phyloP scores from a whole-genome alignment of 2,797 vertebrate genomes.

The Acrocephalus scirpaceus region DNA sequence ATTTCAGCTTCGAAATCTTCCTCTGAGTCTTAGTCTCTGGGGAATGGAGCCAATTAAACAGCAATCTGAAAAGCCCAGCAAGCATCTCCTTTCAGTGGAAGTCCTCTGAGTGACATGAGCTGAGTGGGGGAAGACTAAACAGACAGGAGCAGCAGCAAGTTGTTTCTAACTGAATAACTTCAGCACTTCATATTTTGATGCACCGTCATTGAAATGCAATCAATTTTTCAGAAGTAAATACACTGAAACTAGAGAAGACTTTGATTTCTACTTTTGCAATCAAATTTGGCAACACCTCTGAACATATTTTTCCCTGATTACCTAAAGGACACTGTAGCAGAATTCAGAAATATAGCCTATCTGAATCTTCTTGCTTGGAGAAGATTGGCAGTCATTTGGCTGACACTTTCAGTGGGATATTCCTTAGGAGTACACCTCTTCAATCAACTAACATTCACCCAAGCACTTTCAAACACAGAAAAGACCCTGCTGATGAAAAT shows the following conservation, averaged over 20 bases:
- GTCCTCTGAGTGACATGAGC: neutral
- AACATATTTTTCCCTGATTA: neutral
- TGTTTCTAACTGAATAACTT: neutral
- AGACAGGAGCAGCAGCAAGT: neutral
- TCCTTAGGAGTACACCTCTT: neutral
- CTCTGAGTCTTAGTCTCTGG: neutral
- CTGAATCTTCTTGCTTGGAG: neutral
- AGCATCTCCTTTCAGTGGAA: neutral
- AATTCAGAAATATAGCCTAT: neutral
- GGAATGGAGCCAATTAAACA: slow-evolving; percentile 30
- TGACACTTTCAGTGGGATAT: neutral
- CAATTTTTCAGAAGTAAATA: neutral
- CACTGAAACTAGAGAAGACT: neutral
- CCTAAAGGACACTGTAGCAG: neutral
- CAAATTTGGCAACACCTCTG: neutral
- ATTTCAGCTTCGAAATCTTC: neutral
- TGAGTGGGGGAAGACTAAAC: neutral
- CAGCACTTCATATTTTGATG: neutral
- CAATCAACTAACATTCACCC: neutral
- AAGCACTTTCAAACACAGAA: neutral
- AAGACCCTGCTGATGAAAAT: neutral
- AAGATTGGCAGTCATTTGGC: neutral
- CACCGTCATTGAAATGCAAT: neutral
- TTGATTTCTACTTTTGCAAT: neutral
- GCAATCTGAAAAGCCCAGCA: neutral